These are phyloP conservation scores for Theretra japonica DNA, from an alignment of 2,888 invertebrate genomes.

Conservation along the genomic window DNA sequence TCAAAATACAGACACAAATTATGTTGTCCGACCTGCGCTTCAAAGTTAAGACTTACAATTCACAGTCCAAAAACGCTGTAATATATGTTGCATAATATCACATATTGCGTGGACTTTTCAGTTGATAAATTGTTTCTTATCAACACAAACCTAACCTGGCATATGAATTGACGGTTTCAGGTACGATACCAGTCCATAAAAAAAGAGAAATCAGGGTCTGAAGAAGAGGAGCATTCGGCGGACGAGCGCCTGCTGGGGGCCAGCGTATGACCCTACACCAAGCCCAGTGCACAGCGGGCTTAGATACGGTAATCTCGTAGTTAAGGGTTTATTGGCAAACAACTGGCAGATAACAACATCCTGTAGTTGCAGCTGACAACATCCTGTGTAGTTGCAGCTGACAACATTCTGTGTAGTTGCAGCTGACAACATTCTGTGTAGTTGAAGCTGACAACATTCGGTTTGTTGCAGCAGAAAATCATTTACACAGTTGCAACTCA, in stretches of 20 bases:
- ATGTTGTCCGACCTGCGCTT: no score
- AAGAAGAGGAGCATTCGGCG: slow-evolving; percentile 87
- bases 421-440: not conserved
- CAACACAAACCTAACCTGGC: not conserved
- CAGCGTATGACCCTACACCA: slow-evolving; percentile 77
- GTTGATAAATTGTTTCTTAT: not conserved
- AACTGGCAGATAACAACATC: not conserved
- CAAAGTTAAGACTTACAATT: no score
- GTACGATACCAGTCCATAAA: slow-evolving; percentile 86
- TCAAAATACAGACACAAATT: no score
- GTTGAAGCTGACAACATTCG: no score
- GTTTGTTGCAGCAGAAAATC: no score
- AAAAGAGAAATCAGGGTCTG: slow-evolving; percentile 85
- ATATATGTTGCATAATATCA: no score
- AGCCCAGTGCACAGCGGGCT: slow-evolving; percentile 71
- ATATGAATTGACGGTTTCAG: slow-evolving; percentile 50
- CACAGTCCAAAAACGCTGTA: no score
- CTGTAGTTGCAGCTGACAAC: not conserved
- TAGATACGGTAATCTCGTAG: slow-evolving; percentile 57
- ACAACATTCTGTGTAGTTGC: no score
- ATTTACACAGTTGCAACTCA: no score
- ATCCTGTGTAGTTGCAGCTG: no score
- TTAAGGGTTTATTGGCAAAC: slow-evolving; percentile 29
- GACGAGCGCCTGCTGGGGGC: slow-evolving; percentile 87
- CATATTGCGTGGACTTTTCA: no score